Evolutionary conservation across 35 echinoderm and acorn worm species (phyloP).

Genomic region (Nesometra sesokonis): DNA sequence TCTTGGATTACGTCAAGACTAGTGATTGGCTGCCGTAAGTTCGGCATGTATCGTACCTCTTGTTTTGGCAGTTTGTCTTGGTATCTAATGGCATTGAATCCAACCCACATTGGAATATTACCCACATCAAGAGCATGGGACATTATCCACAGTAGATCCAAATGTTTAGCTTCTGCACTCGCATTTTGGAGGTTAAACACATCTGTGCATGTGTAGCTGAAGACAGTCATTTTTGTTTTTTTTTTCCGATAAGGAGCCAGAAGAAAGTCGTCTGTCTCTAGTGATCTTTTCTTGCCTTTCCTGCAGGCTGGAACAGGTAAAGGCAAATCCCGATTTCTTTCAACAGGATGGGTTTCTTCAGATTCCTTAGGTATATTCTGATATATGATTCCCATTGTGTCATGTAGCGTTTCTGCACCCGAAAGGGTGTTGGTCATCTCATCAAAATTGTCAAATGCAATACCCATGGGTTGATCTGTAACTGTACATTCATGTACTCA

Average conservation of each 20-base stretch:
- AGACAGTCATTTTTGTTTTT: too few species aligned
- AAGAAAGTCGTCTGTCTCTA: too few species aligned
- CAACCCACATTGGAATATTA: conserved; percentile 22
- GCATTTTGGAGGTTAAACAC: too few species aligned
- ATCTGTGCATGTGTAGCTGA: too few species aligned
- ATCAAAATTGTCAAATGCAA: conserved; percentile 27
- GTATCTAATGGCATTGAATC: background rate
- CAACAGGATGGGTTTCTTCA: too few species aligned
- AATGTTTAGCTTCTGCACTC: background rate
- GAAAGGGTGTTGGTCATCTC: conserved; percentile 1
- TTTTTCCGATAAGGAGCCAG: too few species aligned
- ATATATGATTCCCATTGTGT: background rate
- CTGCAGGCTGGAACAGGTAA: too few species aligned
- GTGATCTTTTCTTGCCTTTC: too few species aligned
- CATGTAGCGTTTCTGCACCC: conserved; percentile 6
- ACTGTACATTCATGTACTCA: too few species aligned
- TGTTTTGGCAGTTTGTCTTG: conserved; percentile 14
- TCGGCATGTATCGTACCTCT: conserved; percentile 8
- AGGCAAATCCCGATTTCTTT: too few species aligned
- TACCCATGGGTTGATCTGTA: background rate
- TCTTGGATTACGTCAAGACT: conserved; percentile 7
- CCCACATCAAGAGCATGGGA: background rate
- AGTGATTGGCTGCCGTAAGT: background rate
- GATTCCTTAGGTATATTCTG: background rate
- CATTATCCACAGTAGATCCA: conserved; percentile 1